Evolutionary conservation across 2,888 invertebrate species (phyloP), one percentile per base, ranked within the genome.

Genomic region (Oxyteleia sp.): DNA sequence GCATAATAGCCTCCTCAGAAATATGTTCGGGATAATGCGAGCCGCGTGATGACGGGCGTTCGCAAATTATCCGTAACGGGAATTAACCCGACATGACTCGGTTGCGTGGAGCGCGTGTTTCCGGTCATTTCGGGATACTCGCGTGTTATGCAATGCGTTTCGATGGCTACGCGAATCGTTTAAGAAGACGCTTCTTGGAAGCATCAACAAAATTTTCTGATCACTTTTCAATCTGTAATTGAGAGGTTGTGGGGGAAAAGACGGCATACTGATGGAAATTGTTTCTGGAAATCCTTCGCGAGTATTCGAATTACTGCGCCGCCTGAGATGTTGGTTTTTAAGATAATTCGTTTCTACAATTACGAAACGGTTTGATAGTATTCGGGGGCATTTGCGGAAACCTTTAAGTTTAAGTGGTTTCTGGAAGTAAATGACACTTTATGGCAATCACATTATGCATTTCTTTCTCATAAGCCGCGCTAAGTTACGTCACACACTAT

Each of bases 21-120:
- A 69, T 53, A 43, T 55, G 29, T 26, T 45, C 68, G 35, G 49
- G 18, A 61, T 80, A 71, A 76, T 68, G 32, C 51, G 35, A 43
- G 53, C 45, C 66, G 66, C 43, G 74, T 29, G 51, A 47, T 47
- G 71, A 78, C 59, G 64, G 64, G 55, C 59, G 38, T 71, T 71
- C 29, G 59, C 61, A 81, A 81, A 82, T 75, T 82, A 64, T 75
- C 63, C 45, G 76, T 81, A 81, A 81, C 74, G 61, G 61, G 63
- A 82, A 82, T 71, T 64, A 64, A 49, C 10, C 63, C 45, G 61
- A 68, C 66, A 59, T 26, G 35, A 63, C 35, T 53, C 18, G 68
- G 47, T 69, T 57, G 69, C 57, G 38, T 57, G 71, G 71, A 79
- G 11, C 64, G 61, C 49, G 47, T 41, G 72, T 69, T 64, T 79